Percentiles rank a stretch among this genome's conserved stretches.
These are phyloP conservation scores for Aphodius sticticus DNA, from an alignment of 2,888 invertebrate species.

Conservation along the genomic window DNA sequence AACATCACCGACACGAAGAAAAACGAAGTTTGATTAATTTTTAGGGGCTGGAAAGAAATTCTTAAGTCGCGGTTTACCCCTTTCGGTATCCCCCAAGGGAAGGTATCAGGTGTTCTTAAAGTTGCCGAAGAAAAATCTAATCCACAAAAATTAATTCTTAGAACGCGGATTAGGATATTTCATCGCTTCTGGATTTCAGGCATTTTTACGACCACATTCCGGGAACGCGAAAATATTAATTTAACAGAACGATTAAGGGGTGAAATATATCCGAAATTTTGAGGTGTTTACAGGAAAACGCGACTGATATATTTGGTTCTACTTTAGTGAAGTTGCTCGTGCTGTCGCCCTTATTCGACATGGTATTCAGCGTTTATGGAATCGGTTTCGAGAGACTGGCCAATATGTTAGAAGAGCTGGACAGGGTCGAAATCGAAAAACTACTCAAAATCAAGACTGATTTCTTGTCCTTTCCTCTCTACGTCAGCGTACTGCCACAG, in stretches of 20 bases:
- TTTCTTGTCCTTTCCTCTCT: too few relatives aligned
- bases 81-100: neutral
- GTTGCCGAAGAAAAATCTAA: slow-evolving; percentile 5
- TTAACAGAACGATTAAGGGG: neutral
- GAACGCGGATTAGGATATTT: slow-evolving; percentile 16
- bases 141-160: slow-evolving; percentile 10
- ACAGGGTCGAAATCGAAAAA: too few relatives aligned
- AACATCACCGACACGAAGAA: neutral
- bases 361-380: too few relatives aligned
- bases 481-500: too few relatives aligned
- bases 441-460: too few relatives aligned
- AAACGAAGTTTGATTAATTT: slow-evolving; percentile 16
- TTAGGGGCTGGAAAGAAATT: slow-evolving; percentile 5
- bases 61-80: slow-evolving; percentile 5
- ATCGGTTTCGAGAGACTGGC: too few relatives aligned
- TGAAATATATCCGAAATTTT: neutral
- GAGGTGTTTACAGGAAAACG: neutral
- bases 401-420: too few relatives aligned
- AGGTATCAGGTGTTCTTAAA: slow-evolving; percentile 9
- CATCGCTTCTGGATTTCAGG: neutral
- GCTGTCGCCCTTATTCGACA: too few relatives aligned
- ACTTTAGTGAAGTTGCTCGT: too few relatives aligned
- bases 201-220: slow-evolving; percentile 25
- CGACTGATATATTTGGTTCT: neutral
- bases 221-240: slow-evolving; percentile 26